Conservation (phyloP, 2,113 vertebrate genomes). For the Pelobates fuscus region DNA sequence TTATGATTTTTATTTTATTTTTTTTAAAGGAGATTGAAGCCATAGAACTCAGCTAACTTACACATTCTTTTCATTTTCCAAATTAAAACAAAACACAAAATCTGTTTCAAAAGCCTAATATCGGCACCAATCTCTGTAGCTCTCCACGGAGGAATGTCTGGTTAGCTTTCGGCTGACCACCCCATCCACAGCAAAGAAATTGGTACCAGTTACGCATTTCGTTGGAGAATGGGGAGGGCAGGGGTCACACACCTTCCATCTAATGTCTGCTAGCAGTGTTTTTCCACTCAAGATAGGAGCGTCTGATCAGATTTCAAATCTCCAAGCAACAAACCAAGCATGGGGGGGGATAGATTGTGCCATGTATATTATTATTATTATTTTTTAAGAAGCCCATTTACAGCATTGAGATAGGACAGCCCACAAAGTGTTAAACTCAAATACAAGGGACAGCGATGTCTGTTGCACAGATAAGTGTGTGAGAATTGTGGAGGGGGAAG, state of each 20-base stretch:
- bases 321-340: not conserved
- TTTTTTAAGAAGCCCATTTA: conserved; percentile 53
- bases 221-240: not conserved
- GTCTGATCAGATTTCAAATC: not conserved
- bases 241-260: not conserved
- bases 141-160: conserved; percentile 66
- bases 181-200: not conserved
- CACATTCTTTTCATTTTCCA: conserved; percentile 75
- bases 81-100: conserved; percentile 63
- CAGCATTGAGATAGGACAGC: conserved; percentile 49
- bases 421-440: conserved; percentile 58
- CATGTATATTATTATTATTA: conserved; percentile 56
- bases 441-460: conserved; percentile 43
- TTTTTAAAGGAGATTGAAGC: conserved; percentile 99
- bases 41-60: conserved; percentile 92
- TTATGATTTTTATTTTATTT: conserved; percentile 70
- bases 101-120: conserved; percentile 66
- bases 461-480: not conserved
- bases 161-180: conserved; percentile 51
- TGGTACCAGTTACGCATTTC: conserved; percentile 55
- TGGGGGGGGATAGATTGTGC: conserved; percentile 53
- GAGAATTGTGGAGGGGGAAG: not conserved
- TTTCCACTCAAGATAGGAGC: not conserved
- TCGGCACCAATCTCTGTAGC: conserved; percentile 68
- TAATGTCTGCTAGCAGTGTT: not conserved